Evolutionary conservation across 2,888 invertebrate genomes (phyloP), one percentile per base, ranked within the genome.

Genomic region (Vanessa cardui): DNA sequence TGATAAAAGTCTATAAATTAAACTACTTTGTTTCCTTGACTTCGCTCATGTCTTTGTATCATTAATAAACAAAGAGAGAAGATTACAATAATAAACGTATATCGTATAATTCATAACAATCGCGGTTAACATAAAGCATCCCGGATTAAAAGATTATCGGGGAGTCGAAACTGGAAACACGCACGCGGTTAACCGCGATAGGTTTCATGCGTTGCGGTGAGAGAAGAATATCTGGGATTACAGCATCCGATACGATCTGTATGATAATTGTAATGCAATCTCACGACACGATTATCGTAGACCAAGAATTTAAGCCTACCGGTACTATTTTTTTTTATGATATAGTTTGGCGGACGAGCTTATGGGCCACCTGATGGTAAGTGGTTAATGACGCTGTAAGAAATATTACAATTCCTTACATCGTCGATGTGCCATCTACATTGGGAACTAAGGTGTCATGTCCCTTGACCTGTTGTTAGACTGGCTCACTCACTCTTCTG

Each of bases 111-210:
- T 54, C 52, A 66, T 47, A 39, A 66, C 47, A 47, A 54, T 47
- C 4, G 52, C 45, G 64, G 65, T 61, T 47, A 64, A 54, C 64
- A 62, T 60, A 64, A 64, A 69, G 66, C 56, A 64, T 72, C 62
- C 68, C 46, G 64, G 69, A 72, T 72, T 66, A 69, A 72, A 72
- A 67, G 71, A 72, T 72, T 67, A 72, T 64, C 64, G 50, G 46
- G 20, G 63, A 66, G 50, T 67, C 50, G 61, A 62, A 66, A 67
- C 71, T 69, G 71, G 66, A 47, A 66, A 72, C 71, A 69, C 71
- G 67, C 71, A 72, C 50, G 66, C 54, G 71, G 71, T 44, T 62
- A 62, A 56, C 71, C 71, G 66, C 66, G 54, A 44, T 49, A 64
- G 58, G 58, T 60, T 58, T 63, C 64, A 67, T 64, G 71, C 71